These are phyloP conservation scores for Helicoverpa zea DNA, from an alignment of 1,140 invertebrate species.

Conservation along the genomic window DNA sequence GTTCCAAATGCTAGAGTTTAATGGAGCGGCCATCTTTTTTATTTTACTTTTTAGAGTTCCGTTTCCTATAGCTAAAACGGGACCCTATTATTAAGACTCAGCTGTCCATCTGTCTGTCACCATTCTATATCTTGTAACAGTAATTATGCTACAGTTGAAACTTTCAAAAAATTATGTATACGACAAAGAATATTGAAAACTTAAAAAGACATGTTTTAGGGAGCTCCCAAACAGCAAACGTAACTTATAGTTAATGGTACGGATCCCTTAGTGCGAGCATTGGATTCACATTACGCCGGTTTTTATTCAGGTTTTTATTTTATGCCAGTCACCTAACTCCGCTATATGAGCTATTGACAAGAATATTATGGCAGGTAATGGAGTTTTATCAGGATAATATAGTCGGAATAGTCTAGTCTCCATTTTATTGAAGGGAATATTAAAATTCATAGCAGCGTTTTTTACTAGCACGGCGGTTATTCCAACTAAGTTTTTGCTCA, in stretches of 20 bases:
- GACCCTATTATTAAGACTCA: no score
- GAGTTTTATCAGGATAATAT: neutral
- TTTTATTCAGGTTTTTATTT: neutral
- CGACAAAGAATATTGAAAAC: no score
- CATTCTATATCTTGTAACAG: no score
- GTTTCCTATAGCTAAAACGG: no score
- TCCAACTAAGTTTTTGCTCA: neutral
- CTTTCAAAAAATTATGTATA: no score
- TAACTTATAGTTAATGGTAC: no score
- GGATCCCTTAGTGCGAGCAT: no score
- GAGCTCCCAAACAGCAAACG: no score
- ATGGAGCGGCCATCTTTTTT: constrained; percentile 5
- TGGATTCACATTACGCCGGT: no score
- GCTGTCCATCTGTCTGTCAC: no score
- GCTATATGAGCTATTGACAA: neutral
- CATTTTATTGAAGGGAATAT: neutral
- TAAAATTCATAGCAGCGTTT: neutral
- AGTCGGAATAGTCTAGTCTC: neutral
- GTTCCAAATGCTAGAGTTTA: constrained; percentile 17
- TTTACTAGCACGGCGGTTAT: neutral
- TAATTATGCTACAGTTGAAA: no score
- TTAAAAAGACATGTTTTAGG: no score
- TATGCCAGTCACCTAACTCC: neutral
- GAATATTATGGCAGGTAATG: constrained; percentile 17
- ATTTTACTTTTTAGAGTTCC: neutral